A percentile compares a stretch with the other conserved stretches of the same genome.
phyloP scores from a whole-genome alignment of 1,140 invertebrate species.

The Nasonia longicornis region DNA sequence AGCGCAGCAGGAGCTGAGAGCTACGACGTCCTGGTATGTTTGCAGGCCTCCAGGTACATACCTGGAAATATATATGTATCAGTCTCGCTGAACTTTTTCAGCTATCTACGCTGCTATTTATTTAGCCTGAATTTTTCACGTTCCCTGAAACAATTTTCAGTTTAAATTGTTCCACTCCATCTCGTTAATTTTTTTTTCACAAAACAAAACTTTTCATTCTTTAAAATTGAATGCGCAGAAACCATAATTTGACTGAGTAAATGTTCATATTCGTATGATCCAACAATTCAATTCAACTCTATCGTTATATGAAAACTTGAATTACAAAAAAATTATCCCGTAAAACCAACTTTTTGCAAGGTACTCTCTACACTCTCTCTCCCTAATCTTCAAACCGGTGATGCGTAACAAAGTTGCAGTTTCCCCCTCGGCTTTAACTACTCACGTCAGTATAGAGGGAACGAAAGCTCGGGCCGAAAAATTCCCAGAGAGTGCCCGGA shows the following conservation, averaged over 20 bases:
- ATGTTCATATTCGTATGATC: too few relatives aligned
- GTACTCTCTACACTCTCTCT: background rate
- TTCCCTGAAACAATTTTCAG: background rate
- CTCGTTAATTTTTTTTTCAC: too few relatives aligned
- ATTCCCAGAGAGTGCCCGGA: background rate
- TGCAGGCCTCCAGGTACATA: background rate
- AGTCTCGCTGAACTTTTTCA: conserved; percentile 1
- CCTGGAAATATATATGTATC: conserved; percentile 5
- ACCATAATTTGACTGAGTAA: too few relatives aligned
- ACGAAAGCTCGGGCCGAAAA: background rate
- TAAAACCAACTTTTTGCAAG: background rate
- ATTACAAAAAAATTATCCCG: background rate
- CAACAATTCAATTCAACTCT: too few relatives aligned
- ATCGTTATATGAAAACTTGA: too few relatives aligned
- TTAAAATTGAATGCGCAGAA: too few relatives aligned
- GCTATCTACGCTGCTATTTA: background rate
- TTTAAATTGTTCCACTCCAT: background rate
- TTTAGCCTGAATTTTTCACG: background rate
- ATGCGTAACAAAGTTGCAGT: conserved; percentile 13
- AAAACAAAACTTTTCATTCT: too few relatives aligned
- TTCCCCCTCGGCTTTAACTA: background rate
- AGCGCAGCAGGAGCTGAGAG: conserved; percentile 11
- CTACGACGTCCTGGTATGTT: background rate
- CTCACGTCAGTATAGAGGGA: background rate
- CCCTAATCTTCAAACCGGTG: conserved; percentile 17